Conservation (phyloP, 2,888 invertebrate species). For the Gymnoscelis rufifasciata region DNA sequence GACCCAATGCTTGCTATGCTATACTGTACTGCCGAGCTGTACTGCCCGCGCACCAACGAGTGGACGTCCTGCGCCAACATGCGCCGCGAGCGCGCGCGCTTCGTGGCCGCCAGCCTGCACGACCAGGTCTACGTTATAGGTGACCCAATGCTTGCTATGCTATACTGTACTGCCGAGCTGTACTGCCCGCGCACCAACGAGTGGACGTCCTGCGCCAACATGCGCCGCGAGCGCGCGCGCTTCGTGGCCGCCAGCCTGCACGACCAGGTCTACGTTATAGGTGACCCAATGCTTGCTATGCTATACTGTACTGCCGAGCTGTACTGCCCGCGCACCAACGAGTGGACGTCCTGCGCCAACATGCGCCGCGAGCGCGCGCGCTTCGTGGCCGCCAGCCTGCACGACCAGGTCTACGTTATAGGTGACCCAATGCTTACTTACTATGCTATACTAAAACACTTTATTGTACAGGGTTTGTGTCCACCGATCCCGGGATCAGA, state of each 20-base stretch:
- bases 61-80: slow-evolving; percentile 93
- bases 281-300: no score
- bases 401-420: slow-evolving; percentile 84
- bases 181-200: slow-evolving; percentile 85
- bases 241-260: slow-evolving; percentile 85
- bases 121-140: slow-evolving; percentile 85
- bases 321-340: slow-evolving; percentile 84
- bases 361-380: slow-evolving; percentile 89
- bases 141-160: no score
- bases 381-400: slow-evolving; percentile 84
- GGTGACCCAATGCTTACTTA: no score
- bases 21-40: slow-evolving; percentile 87
- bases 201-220: slow-evolving; percentile 89
- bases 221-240: slow-evolving; percentile 87
- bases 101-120: slow-evolving; percentile 84
- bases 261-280: slow-evolving; percentile 86
- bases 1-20: no score
- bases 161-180: slow-evolving; percentile 85
- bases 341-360: slow-evolving; percentile 87
- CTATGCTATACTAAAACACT: no score
- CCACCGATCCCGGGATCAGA: no score
- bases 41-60: slow-evolving; percentile 83
- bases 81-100: slow-evolving; percentile 87
- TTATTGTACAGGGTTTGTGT: no score
- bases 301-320: slow-evolving; percentile 87